Percentiles rank a stretch among this genome's conserved stretches.
Evolutionary conservation across 2,797 vertebrate genomes (phyloP).

Genomic region (Sebastolobus altivelis): DNA sequence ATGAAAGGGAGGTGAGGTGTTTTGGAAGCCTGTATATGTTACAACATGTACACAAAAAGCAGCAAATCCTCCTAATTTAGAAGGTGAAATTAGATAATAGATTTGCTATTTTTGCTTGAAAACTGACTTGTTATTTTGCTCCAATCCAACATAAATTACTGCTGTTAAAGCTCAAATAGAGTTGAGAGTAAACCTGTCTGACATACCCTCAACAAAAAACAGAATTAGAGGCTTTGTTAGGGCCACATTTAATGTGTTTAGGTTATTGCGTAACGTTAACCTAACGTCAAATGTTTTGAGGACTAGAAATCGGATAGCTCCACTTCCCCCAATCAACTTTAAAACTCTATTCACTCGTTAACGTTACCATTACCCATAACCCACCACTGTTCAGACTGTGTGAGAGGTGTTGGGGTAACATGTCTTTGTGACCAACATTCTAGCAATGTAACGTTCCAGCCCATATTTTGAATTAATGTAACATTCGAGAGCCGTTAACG

Average conservation of each 20-base stretch:
- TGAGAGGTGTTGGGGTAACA: background rate
- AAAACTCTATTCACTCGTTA: background rate
- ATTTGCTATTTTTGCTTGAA: background rate
- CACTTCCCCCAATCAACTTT: background rate
- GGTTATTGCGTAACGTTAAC: background rate
- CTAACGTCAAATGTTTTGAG: background rate
- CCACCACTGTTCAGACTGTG: background rate
- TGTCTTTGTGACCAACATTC: background rate
- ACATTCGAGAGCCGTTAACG: background rate
- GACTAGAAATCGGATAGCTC: background rate
- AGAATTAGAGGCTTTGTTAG: background rate
- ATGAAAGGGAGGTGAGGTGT: background rate
- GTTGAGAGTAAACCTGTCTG: background rate
- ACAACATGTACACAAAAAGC: background rate
- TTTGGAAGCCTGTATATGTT: no score
- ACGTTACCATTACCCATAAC: rapidly evolving
- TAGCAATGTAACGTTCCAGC: background rate
- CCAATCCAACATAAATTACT: background rate
- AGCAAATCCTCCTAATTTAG: no score
- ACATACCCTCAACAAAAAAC: background rate
- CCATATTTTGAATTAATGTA: background rate
- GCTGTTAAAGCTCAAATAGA: background rate
- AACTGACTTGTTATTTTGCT: background rate
- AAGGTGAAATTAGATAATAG: background rate
- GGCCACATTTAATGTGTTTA: background rate